These are phyloP conservation scores for Pentalonia nigronervosa DNA, from an alignment of 1,140 invertebrate genomes.

Conservation along the genomic window DNA sequence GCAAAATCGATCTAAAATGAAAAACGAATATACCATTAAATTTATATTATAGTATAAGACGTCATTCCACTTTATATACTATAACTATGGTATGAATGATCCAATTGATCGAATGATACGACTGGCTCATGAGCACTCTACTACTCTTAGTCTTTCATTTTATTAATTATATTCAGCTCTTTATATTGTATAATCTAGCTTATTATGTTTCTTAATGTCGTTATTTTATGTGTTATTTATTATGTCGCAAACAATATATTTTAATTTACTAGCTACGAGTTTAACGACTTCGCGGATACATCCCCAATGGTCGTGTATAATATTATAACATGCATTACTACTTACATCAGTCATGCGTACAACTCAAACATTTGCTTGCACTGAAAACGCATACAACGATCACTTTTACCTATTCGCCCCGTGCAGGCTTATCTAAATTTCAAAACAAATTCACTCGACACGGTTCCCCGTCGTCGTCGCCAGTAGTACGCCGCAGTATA, in stretches of 20 bases:
- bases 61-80: no score
- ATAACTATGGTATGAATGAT: no score
- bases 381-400: not conserved
- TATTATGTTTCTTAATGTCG: no score
- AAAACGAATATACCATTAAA: not conserved
- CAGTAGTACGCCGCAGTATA: not conserved
- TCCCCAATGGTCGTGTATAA: not conserved
- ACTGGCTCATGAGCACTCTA: no score
- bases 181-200: no score
- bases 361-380: not conserved
- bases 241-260: no score
- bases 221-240: no score
- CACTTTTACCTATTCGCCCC: not conserved
- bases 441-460: not conserved
- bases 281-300: not conserved
- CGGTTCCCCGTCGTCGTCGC: no score
- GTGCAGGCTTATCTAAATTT: not conserved
- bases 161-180: no score
- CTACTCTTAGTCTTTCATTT: no score
- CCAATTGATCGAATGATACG: no score
- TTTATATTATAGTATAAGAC: not conserved
- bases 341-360: not conserved
- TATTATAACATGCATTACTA: conserved; percentile 1
- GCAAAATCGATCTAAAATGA: not conserved
- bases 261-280: no score